Percentiles rank a stretch among this genome's conserved stretches.
phyloP scores from a whole-genome alignment of 2,888 invertebrate genomes.

The Diabrotica balteata region DNA sequence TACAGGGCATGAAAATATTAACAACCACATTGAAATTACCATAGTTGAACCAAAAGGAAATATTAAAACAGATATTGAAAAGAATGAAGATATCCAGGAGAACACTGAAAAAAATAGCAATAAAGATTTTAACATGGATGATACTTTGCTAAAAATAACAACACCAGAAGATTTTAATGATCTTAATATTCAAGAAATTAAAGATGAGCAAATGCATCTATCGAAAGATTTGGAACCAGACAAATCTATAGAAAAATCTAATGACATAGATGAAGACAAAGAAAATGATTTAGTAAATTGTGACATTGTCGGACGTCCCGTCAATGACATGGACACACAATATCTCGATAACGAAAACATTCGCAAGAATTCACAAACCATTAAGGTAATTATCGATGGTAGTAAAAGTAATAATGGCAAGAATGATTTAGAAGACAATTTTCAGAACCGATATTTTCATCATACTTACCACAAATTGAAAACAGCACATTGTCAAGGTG shows the following conservation, averaged over 20 bases:
- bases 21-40: conserved; percentile 17
- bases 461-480: not conserved
- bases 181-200: not conserved
- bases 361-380: not conserved
- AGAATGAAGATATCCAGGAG: not conserved
- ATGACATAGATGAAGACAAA: not conserved
- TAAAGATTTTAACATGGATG: not conserved
- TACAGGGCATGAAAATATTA: conserved; percentile 14
- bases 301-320: not conserved
- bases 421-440: not conserved
- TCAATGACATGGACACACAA: not conserved
- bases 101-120: too few species aligned
- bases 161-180: not conserved
- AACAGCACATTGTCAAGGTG: not conserved
- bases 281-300: not conserved
- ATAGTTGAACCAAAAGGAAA: conserved; percentile 13
- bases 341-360: not conserved
- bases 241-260: not conserved
- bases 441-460: not conserved
- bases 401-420: not conserved
- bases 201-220: not conserved
- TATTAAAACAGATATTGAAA: not conserved
- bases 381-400: not conserved
- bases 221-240: not conserved
- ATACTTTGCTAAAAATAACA: not conserved